Base-by-base conservation (phyloP, 2,888 invertebrate genomes). In the Pyralis farinalis region DNA sequence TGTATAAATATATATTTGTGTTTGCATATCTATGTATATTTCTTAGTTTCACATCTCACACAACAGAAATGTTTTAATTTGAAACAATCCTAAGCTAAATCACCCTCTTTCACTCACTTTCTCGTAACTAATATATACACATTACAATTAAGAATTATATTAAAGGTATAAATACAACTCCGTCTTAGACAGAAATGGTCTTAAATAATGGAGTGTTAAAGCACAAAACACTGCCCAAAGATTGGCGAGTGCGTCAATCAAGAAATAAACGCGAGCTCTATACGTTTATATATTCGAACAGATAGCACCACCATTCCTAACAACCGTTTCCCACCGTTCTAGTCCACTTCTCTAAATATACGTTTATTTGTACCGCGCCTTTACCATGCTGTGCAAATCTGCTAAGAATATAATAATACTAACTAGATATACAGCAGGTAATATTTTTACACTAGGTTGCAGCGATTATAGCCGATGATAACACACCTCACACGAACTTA, bases 251-350 rank as follows among this genome's bases (percentile, higher is more conserved):
- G n/a, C 7, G 16, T 25, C 2, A 16, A 16, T 16, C 28, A 42
- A 22, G 27, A 32, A 36, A 36, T 27, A 39, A 34, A 34, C 27
- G 32, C 32, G 20, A 35, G 20, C 31, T 35, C 36, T 38, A 7
- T 12, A 16, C 33, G 39, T 27, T 44, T 59, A 63, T 67, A 68
- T 64, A 68, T 66, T 63, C 70, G 69, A 71, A 72, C 71, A 66
- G 63, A 75, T 84, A 85, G 85, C 85, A 85, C 85, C 85, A 83
- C 81, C 78, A 67, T 74, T 77, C 71, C 63, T 66, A 68, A 74
- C 75, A 74, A 77, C 75, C 67, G 58, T 64, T 58, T 63, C 61
- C 56, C 57, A 51, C 41, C 34, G 53, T 45, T 51, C 55, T 53
- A 51, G 43, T 50, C 54, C 47, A 55, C 44, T 44, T 42, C 39